Evolutionary conservation across 2,888 invertebrate genomes (phyloP), one percentile per base, ranked within the genome.

Genomic region (Cordilura impudica): DNA sequence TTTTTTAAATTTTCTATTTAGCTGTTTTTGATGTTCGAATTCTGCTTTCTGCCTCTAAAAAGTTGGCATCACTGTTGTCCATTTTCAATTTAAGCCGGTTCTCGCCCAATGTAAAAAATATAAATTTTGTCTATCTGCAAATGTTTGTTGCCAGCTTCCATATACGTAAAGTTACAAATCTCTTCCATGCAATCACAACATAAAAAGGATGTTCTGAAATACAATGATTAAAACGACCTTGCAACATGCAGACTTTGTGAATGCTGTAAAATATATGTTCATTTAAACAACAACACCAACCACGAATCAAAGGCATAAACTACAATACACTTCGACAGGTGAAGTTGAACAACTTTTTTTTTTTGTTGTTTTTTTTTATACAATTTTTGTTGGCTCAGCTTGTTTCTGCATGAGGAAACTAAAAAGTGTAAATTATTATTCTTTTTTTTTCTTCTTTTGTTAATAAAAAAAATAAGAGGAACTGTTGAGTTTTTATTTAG

Each of bases 321-420:
- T 18, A 39, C 39, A 19, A 66, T 54, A 70, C 56, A 45, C 35
- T 63, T 35, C 51, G 63, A 75, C 75, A 79, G 75, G 71, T 75
- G 75, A 72, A 67, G 75, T 75, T 67, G 8, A 71, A 67, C 75
- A 67, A 72, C 71, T 75, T 75, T 79, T 70, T 53, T n/a, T n/a
- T 29, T 49, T 26, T 39, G 10, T 70, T 31, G 23, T n/a, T 43
- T 39, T 5, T 4, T 35, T 2, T 23, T 47, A 18, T 2, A 8
- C 12, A 7, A 43, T 16, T 10, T 19, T 26, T 49, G 16, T 14
- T 51, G 49, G n/a, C 39, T 35, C 26, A 66, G 43, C 51, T 53
- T 35, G 45, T 71, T 71, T 47, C 29, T 23, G 65, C 53, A 69
- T 45, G 26, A 74, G 54, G 65, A 66, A 71, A 74, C 54, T 65